These are phyloP conservation scores for Celastrina argiolus DNA, from an alignment of 2,888 invertebrate species.

Conservation along the genomic window DNA sequence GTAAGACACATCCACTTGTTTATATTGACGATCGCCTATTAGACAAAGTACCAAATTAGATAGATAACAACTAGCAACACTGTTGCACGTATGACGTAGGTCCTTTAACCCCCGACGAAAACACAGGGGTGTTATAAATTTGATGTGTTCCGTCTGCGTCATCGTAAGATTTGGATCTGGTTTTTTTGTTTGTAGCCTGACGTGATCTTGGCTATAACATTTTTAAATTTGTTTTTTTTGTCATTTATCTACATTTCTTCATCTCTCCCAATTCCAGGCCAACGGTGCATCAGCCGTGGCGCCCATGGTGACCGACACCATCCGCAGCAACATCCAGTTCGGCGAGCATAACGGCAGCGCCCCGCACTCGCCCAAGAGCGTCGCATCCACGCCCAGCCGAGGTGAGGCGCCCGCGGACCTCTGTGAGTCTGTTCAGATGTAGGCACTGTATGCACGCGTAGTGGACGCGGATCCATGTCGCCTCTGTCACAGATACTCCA, in stretches of 20 bases:
- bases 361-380: constrained; percentile 62
- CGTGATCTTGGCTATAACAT: no score
- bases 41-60: no score
- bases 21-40: neutral
- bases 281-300: constrained; percentile 62
- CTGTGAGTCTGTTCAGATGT: constrained; percentile 68
- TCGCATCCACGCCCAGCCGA: constrained; percentile 67
- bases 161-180: no score
- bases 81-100: no score
- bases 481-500: neutral
- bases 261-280: constrained; percentile 47
- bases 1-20: neutral
- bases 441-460: constrained; percentile 58
- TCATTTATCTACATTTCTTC: neutral
- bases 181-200: no score
- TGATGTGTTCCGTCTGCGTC: no score
- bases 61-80: no score
- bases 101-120: no score
- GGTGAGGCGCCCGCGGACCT: constrained; percentile 69
- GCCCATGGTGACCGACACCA: constrained; percentile 78
- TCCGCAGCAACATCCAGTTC: constrained; percentile 80
- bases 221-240: no score
- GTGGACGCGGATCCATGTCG: neutral
- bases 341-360: constrained; percentile 66
- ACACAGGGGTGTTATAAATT: no score